Conservation (phyloP, 2,797 vertebrate species). For the Brachyalestes nurse region DNA sequence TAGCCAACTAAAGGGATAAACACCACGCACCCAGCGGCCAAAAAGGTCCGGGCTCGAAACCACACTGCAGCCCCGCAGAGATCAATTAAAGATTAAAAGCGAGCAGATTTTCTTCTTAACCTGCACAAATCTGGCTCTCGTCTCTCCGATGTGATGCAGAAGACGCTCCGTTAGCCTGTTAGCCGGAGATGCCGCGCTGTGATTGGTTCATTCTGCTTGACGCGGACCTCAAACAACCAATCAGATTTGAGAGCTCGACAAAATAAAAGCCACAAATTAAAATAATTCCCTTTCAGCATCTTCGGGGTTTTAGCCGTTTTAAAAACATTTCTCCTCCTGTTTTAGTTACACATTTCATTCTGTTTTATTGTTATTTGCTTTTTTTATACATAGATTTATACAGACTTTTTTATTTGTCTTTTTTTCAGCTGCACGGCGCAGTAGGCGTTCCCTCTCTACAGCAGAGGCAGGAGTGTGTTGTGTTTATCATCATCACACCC, state of each 20-base stretch:
- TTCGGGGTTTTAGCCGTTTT: not conserved
- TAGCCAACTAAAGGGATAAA: not conserved
- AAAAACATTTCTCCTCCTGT: too few relatives aligned
- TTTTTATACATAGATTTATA: too few relatives aligned
- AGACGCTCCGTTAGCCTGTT: not conserved
- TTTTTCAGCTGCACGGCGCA: too few relatives aligned
- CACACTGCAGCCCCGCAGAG: not conserved
- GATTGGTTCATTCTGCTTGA: slow-evolving; percentile 1
- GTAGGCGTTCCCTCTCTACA: not conserved
- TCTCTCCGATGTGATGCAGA: not conserved
- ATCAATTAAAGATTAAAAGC: not conserved
- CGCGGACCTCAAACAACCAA: not conserved
- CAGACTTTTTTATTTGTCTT: too few relatives aligned
- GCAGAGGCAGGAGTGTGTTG: not conserved
- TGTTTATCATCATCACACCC: not conserved
- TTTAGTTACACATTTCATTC: too few relatives aligned
- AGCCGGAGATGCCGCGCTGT: not conserved
- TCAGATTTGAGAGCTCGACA: slow-evolving; percentile 3
- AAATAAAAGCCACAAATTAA: slow-evolving; percentile 26
- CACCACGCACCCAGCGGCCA: not conserved
- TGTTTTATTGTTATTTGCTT: too few relatives aligned
- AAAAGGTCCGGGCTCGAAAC: not conserved
- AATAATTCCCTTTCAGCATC: too few relatives aligned
- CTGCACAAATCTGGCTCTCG: not conserved
- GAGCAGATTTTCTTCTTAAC: not conserved